Conservation (phyloP, 2,797 vertebrate species). For the Chrysocyon brachyurus region DNA sequence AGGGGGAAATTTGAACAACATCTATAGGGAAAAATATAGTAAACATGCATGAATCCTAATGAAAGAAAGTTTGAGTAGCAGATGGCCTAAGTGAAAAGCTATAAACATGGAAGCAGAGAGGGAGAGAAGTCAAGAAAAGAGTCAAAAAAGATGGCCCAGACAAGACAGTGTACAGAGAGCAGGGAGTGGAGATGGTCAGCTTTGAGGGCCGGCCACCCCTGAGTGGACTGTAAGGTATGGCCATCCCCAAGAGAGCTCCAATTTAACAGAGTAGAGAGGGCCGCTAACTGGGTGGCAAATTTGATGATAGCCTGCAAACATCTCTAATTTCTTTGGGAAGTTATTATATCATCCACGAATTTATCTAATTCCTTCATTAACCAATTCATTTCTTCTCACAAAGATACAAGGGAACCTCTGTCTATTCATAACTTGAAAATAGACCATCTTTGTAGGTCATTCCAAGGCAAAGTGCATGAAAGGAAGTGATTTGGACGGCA, state of each 20-base stretch:
- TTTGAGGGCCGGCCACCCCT: neutral
- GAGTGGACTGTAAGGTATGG: neutral
- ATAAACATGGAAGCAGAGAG: neutral
- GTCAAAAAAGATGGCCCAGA: neutral
- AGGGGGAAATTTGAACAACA: neutral
- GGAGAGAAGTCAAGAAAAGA: neutral
- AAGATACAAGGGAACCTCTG: neutral
- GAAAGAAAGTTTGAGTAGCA: neutral
- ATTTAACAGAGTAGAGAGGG: neutral
- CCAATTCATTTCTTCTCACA: neutral
- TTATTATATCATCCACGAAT: neutral
- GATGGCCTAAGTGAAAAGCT: neutral
- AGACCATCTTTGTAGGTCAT: neutral
- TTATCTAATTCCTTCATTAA: slow-evolving; percentile 5
- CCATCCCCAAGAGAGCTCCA: neutral
- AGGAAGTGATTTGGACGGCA: neutral
- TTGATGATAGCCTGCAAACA: neutral
- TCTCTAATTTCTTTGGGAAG: neutral
- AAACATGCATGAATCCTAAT: neutral
- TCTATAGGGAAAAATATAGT: neutral
- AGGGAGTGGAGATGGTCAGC: too few species aligned
- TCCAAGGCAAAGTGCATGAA: neutral
- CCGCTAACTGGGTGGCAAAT: neutral
- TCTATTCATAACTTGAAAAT: neutral
- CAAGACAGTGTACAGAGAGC: neutral